Evolutionary conservation across 2,113 vertebrate genomes (phyloP).

Genomic region (Oryzias curvinotus): DNA sequence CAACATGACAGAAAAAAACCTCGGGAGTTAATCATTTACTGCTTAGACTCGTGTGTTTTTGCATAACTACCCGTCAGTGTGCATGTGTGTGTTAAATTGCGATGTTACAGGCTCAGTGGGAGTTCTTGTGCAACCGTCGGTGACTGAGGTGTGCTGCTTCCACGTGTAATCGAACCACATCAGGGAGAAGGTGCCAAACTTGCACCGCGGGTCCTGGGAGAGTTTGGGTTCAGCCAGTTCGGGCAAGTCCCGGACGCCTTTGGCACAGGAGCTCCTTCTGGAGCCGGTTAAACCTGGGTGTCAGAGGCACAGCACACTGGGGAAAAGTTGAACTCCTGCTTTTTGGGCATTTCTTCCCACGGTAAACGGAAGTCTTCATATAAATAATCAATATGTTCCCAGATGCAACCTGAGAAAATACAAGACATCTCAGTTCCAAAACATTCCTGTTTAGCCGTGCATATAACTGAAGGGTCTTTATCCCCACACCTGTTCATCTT

Average conservation of each 20-base stretch:
- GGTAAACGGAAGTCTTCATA: no score
- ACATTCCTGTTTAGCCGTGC: no score
- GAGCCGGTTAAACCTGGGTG: constrained; percentile 48
- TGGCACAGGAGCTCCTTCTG: constrained; percentile 39
- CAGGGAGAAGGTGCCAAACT: constrained; percentile 36
- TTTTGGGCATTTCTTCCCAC: neutral
- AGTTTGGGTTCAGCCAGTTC: constrained; percentile 44
- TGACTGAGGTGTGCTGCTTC: constrained; percentile 26
- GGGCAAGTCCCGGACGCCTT: constrained; percentile 55
- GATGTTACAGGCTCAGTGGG: constrained; percentile 19
- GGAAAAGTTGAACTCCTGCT: constrained; percentile 28
- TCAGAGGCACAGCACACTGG: constrained; percentile 30
- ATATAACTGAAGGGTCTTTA: no score
- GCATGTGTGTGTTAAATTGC: constrained; percentile 13
- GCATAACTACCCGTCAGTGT: constrained; percentile 18
- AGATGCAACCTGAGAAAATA: no score
- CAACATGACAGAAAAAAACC: constrained; percentile 21
- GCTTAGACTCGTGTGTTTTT: constrained; percentile 19
- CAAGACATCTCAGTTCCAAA: no score
- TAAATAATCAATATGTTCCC: no score
- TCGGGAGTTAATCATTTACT: neutral
- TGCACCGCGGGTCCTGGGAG: constrained; percentile 17
- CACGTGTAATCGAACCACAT: constrained; percentile 33
- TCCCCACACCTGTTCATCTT: no score
- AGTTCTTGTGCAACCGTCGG: constrained; percentile 53